Evolutionary conservation across 2,888 invertebrate genomes (phyloP), one percentile per base, ranked within the genome.

Genomic region (Napeogenes sylphis): DNA sequence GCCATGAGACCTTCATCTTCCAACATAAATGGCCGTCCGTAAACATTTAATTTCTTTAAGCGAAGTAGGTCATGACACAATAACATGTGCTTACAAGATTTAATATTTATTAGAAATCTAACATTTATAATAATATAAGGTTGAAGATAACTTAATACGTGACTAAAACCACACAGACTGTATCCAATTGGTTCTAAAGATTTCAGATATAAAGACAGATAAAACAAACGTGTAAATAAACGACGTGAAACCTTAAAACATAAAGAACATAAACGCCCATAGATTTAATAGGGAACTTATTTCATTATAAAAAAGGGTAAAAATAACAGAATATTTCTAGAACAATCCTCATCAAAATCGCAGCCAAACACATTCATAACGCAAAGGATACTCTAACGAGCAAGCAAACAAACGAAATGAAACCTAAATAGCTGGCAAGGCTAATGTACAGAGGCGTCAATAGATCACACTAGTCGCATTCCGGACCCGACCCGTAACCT

Each of bases 361-460:
- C 47, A 58, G 60, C 60, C 59, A 69, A 68, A 60, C 69, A 65
- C 62, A 65, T 63, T 62, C 59, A 64, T 65, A 66, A 59, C 61
- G 57, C 63, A 66, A 69, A 65, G 65, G 65, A 64, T 62, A 62
- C 64, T 67, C 66, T 71, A 70, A 69, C 69, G 64, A 68, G 73
- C 75, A 73, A 78, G 76, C 76, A 79, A 75, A 73, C 75, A 78
- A 75, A 75, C 70, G 71, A 71, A 68, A 72, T 71, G 71, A 74
- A 74, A 75, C 76, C 80, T 87, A 83, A 86, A 84, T 81, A 83
- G 83, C 83, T 72, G 75, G 80, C 89, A 84, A 87, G 87, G 85
- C 82, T 87, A 84, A 85, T 83, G 79, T 80, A 78, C 78, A 80
- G 78, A 79, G 79, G 80, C 81, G 82, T 82, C 85, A 85, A 85